Conservation (phyloP, 2,113 vertebrate species). For the Psephotus haematonotus region DNA sequence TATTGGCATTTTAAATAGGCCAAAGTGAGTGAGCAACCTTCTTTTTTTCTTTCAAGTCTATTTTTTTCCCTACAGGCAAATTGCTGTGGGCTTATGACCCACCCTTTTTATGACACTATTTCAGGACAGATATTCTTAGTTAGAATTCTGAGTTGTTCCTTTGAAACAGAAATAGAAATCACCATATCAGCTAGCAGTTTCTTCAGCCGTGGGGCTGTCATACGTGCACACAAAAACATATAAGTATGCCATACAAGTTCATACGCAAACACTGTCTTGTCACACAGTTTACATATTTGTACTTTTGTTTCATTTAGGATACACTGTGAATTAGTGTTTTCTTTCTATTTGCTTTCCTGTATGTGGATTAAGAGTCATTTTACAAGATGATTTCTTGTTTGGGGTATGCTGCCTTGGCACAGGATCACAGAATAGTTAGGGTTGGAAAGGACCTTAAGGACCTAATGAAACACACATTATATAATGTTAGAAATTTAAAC, state of each 20-base stretch:
- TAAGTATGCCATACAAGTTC: not conserved
- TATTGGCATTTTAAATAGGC: conserved; percentile 53
- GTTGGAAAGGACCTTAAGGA: too few relatives aligned
- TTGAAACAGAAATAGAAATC: conserved; percentile 62
- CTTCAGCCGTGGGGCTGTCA: not conserved
- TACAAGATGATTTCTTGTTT: not conserved
- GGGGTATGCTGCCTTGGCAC: not conserved
- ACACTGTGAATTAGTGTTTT: not conserved
- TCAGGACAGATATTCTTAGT: conserved; percentile 60
- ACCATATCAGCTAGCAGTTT: conserved; percentile 28
- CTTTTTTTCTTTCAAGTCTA: conserved; percentile 54
- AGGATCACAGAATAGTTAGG: too few relatives aligned
- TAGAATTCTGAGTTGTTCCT: conserved; percentile 52
- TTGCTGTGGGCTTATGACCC: conserved; percentile 55
- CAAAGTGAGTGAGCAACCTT: conserved; percentile 41
- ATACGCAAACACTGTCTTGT: not conserved
- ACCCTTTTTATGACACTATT: conserved; percentile 65
- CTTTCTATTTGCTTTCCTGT: not conserved
- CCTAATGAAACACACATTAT: not conserved
- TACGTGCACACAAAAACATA: not conserved
- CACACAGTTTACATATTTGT: not conserved
- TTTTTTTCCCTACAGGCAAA: conserved; percentile 58
- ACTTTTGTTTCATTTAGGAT: not conserved
- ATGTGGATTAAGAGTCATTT: not conserved
- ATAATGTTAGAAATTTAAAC: not conserved